Conservation (phyloP, 2,888 invertebrate species). For the Neelides folsomi region DNA sequence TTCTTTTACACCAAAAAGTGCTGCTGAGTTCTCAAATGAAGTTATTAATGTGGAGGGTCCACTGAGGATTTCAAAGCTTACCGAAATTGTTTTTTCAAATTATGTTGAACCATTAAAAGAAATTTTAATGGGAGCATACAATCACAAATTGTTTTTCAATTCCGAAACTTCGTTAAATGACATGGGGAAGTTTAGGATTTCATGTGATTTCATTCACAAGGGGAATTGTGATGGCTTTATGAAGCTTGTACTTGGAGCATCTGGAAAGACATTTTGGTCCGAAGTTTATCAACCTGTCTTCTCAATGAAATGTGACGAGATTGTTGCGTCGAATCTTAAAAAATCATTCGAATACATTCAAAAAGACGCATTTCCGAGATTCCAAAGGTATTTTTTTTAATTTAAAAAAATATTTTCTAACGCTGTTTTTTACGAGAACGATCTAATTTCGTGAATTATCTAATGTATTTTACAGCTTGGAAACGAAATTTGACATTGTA, state of each 20-base stretch:
- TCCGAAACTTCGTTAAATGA: conserved; percentile 10
- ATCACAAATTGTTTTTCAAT: not conserved
- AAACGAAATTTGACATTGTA: conserved; percentile 26
- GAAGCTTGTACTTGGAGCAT: conserved; percentile 25
- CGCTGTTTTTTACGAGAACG: no score
- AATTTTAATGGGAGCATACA: conserved; percentile 10
- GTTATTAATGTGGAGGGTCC: conserved; percentile 20
- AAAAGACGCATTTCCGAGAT: conserved; percentile 18
- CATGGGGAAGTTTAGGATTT: conserved; percentile 15
- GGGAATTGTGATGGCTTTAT: conserved; percentile 22
- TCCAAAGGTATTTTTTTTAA: conserved; percentile 16
- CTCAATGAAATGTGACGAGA: conserved; percentile 19
- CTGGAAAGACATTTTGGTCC: conserved; percentile 23
- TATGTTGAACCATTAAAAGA: conserved; percentile 20
- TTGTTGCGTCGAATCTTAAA: conserved; percentile 8
- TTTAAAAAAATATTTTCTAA: conserved; percentile 1
- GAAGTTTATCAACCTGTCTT: conserved; percentile 26
- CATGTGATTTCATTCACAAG: conserved; percentile 9
- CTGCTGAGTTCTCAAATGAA: conserved; percentile 17
- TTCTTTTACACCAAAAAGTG: conserved; percentile 18
- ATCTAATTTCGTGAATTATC: no score
- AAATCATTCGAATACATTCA: conserved; percentile 9
- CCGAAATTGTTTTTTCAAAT: conserved; percentile 16
- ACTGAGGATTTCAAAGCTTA: conserved; percentile 16
- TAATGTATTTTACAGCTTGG: conserved; percentile 11